Percentiles rank a stretch among this genome's conserved stretches.
phyloP scores from a whole-genome alignment of 2,888 invertebrate genomes.

The Drosophila kuntzei region DNA sequence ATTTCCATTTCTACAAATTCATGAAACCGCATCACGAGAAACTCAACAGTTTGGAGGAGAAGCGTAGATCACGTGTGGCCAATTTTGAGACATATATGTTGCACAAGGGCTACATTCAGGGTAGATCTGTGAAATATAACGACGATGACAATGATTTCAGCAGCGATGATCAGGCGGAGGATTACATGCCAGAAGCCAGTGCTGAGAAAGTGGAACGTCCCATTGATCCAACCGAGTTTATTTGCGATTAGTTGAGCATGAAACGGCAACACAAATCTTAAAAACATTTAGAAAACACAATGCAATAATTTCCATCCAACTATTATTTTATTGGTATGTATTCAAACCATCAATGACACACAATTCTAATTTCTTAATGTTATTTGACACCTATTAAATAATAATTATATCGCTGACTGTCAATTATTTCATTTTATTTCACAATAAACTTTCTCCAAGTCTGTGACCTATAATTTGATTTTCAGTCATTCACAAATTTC shows the following conservation, averaged over 20 bases:
- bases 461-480: too few species aligned
- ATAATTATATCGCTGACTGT: neutral
- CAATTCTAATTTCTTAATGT: too few species aligned
- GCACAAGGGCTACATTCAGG: slow-evolving; percentile 28
- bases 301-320: too few species aligned
- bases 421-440: too few species aligned
- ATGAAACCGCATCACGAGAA: slow-evolving; percentile 58
- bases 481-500: too few species aligned
- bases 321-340: too few species aligned
- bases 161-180: slow-evolving; percentile 28
- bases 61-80: slow-evolving; percentile 4
- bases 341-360: too few species aligned
- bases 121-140: neutral
- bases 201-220: slow-evolving; percentile 34
- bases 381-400: neutral
- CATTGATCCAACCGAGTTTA: neutral
- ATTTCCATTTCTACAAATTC: slow-evolving; percentile 47
- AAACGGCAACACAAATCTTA: too few species aligned
- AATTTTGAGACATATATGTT: slow-evolving; percentile 24
- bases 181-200: neutral
- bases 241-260: slow-evolving; percentile 12
- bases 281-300: too few species aligned
- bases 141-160: slow-evolving; percentile 7
- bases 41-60: slow-evolving; percentile 18
- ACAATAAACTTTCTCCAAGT: too few species aligned